Base-by-base conservation (phyloP, 2,113 vertebrate species). In the Monopterus albus region DNA sequence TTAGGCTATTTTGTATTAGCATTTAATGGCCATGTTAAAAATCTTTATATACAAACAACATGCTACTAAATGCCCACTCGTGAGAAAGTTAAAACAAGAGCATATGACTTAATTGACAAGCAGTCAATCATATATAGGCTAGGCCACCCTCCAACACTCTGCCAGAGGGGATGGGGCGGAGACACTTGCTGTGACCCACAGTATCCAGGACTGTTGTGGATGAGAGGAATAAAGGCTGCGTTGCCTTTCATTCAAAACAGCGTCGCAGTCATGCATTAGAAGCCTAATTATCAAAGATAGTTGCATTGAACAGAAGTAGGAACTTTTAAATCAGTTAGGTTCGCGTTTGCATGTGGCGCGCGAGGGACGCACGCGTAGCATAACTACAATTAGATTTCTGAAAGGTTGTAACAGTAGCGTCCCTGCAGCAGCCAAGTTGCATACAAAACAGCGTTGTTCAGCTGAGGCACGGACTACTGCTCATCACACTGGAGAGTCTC, bases 91-190 rank as follows among this genome's bases (percentile, higher is more conserved):
- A 67, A 1, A 29, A 40, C 2, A 42, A 15, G 1, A 71, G 1
- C 4, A 36, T 17, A 51, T 20, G 1, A 7, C 15, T 6, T 4
- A 5, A 50, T 26, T 15, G 4, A 3, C 33, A 46, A 39, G 15
- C n/a, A 17, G 7, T 25, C 33, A 9, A 63, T 14, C 7, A 50
- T 36, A 57, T 28, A 39, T 62, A 18, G 50, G 33, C 38, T 64
- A 7, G 8, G 4, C 39, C 6, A 47, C 50, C n/a, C 25, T 65
- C 62, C 50, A 79, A 20, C 63, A 4, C 56, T 26, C 42, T 20
- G 60, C 7, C 31, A 2, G 70, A 31, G 72, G 43, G 28, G 60
- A 67, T 67, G 87, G 87, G 88, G 88, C 87, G 90, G 88, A 79
- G 88, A 85, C 87, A 79, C 47, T 21, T 23, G 42, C 46, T 6